These are phyloP conservation scores for Zaprionus obscuricornis DNA, from an alignment of 2,888 invertebrate genomes.

Conservation along the genomic window DNA sequence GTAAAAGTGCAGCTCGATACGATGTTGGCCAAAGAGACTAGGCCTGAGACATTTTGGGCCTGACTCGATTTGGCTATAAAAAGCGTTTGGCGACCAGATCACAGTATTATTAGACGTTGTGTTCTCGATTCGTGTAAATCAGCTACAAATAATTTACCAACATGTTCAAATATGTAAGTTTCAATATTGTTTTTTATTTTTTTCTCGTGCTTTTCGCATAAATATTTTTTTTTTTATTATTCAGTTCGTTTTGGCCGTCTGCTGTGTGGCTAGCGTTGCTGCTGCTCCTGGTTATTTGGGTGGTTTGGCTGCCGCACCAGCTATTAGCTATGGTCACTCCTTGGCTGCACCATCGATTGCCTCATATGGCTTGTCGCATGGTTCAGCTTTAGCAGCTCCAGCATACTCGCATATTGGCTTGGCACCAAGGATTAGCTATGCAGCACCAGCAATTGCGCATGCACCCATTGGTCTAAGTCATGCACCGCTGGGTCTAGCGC, in stretches of 20 bases:
- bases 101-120: slow-evolving; percentile 66
- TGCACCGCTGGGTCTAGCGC: slow-evolving; percentile 35
- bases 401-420: slow-evolving; percentile 34
- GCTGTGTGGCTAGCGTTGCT: slow-evolving; percentile 75
- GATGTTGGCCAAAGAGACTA: slow-evolving; percentile 1
- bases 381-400: slow-evolving; percentile 53
- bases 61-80: slow-evolving; percentile 60
- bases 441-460: slow-evolving; percentile 63
- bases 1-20: too few species aligned
- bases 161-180: slow-evolving; percentile 80
- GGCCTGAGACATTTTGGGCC: slow-evolving; percentile 47
- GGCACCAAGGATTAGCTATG: slow-evolving; percentile 51
- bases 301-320: slow-evolving; percentile 61
- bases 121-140: slow-evolving; percentile 66
- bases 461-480: slow-evolving; percentile 20
- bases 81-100: slow-evolving; percentile 57
- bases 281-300: slow-evolving; percentile 82
- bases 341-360: slow-evolving; percentile 55
- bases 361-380: slow-evolving; percentile 61
- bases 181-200: background rate
- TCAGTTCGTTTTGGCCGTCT: slow-evolving; percentile 72
- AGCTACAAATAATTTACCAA: slow-evolving; percentile 35
- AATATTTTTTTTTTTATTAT: background rate
- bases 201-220: background rate
- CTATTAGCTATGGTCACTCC: slow-evolving; percentile 57